Evolutionary conservation across 2,888 invertebrate species (phyloP).

Genomic region (Noctua comes): DNA sequence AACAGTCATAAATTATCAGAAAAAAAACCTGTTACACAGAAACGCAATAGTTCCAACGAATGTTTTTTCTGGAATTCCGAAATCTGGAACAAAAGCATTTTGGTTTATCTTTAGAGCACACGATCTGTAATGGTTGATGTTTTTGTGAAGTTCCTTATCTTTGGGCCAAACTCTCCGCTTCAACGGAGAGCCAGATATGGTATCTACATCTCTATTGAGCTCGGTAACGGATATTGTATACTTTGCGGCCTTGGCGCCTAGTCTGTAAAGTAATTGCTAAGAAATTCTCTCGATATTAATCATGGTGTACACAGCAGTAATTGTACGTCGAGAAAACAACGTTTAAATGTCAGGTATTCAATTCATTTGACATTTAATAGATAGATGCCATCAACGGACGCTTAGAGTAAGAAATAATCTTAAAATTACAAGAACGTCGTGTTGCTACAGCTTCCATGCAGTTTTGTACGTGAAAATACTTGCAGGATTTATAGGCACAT

Average conservation of each 20-base stretch:
- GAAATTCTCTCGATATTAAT: slow-evolving; percentile 52
- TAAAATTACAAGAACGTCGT: neutral
- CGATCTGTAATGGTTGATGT: slow-evolving; percentile 73
- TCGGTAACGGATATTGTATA: slow-evolving; percentile 72
- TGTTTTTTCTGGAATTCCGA: slow-evolving; percentile 66
- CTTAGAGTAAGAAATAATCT: slow-evolving; percentile 8
- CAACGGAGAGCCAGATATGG: slow-evolving; percentile 66
- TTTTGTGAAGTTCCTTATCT: slow-evolving; percentile 76
- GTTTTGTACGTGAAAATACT: slow-evolving; percentile 1
- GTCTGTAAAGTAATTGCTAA: slow-evolving; percentile 59
- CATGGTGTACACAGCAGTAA: slow-evolving; percentile 40
- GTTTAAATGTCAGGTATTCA: slow-evolving; percentile 46
- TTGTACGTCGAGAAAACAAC: slow-evolving; percentile 41
- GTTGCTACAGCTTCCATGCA: slow-evolving; percentile 14
- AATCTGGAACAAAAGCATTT: slow-evolving; percentile 70
- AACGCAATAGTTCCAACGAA: slow-evolving; percentile 60
- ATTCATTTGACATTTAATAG: slow-evolving; percentile 45
- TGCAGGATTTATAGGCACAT: slow-evolving; percentile 8
- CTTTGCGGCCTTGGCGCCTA: slow-evolving; percentile 68
- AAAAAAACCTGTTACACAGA: slow-evolving; percentile 34
- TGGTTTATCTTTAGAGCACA: slow-evolving; percentile 72
- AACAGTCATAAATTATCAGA: slow-evolving; percentile 37
- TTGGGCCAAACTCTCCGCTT: slow-evolving; percentile 70
- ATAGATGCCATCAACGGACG: slow-evolving; percentile 36
- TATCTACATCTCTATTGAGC: slow-evolving; percentile 76